These are phyloP conservation scores for Branchellion lobata DNA, from an alignment of 2,888 invertebrate genomes.

Conservation along the genomic window DNA sequence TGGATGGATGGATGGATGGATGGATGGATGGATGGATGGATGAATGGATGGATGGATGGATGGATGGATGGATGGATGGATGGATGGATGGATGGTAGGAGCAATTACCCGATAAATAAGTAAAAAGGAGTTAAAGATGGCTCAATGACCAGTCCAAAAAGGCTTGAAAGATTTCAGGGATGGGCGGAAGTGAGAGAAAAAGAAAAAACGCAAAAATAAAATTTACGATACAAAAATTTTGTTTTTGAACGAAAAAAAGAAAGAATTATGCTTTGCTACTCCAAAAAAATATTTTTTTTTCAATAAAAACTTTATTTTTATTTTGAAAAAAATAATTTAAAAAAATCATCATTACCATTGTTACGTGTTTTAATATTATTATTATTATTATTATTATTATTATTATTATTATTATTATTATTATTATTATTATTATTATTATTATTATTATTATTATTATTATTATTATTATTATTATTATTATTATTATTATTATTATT, in stretches of 20 bases:
- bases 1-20: background rate
- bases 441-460: background rate
- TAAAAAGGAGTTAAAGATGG: background rate
- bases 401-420: background rate
- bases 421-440: background rate
- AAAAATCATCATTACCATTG: background rate
- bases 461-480: slow-evolving; percentile 26
- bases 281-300: slow-evolving; percentile 19
- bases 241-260: too few relatives aligned
- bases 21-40: background rate
- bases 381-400: background rate
- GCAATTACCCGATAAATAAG: background rate
- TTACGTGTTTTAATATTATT: background rate
- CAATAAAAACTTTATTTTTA: background rate
- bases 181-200: too few relatives aligned
- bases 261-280: too few relatives aligned
- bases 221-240: too few relatives aligned
- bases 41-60: too few relatives aligned
- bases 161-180: background rate
- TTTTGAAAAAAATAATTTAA: background rate
- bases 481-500: slow-evolving; percentile 7
- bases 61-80: background rate
- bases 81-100: background rate
- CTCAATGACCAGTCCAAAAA: background rate
- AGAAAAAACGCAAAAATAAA: too few relatives aligned